phyloP scores from a whole-genome alignment of 2,113 vertebrate species.

The Cyanistes caeruleus region DNA sequence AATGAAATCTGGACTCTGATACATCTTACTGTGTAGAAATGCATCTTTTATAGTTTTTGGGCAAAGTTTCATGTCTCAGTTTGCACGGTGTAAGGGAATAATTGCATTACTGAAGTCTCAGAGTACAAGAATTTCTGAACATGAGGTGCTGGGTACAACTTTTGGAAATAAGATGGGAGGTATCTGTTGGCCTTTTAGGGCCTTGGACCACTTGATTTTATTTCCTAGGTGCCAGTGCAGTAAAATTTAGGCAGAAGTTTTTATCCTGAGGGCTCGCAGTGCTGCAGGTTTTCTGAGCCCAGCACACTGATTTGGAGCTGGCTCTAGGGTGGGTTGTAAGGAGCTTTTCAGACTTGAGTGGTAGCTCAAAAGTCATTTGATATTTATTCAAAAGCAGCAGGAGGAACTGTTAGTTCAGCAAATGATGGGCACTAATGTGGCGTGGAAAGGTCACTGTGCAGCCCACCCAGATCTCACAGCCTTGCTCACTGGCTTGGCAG shows the following conservation, averaged over 20 bases:
- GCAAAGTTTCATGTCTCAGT: not conserved
- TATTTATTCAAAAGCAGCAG: not conserved
- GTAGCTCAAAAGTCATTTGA: not conserved
- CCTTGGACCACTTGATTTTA: not conserved
- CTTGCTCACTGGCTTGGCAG: not conserved
- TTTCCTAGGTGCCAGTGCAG: not conserved
- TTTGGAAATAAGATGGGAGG: not conserved
- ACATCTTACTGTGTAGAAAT: not conserved
- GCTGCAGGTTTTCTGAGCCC: not conserved
- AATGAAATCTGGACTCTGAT: not conserved
- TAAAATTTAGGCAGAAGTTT: not conserved
- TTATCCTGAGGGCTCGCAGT: rapidly evolving
- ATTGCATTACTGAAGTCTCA: not conserved
- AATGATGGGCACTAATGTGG: not conserved
- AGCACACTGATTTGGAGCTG: not conserved
- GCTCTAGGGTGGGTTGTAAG: not conserved
- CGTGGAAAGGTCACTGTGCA: not conserved
- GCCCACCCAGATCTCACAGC: not conserved
- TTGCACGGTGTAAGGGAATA: not conserved
- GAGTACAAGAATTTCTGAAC: not conserved
- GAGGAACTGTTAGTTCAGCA: not conserved
- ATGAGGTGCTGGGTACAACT: not conserved
- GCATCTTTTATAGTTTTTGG: not conserved
- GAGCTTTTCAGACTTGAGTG: not conserved
- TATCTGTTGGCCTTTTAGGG: not conserved